Evolutionary conservation across 2,888 invertebrate species (phyloP).

Genomic region (Lamellibrachia satsuma): DNA sequence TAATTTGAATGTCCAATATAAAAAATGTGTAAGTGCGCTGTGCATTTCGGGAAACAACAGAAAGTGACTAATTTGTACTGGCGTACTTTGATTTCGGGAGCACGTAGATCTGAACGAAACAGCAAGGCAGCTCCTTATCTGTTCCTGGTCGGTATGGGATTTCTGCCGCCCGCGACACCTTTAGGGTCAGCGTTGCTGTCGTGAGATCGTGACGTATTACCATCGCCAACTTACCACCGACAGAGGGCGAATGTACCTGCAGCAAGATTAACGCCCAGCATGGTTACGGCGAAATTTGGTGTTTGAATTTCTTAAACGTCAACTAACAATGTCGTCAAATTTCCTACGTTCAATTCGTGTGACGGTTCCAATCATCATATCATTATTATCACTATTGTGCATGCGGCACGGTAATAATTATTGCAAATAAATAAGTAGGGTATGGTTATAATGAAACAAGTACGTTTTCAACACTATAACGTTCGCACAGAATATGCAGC

Average conservation of each 20-base stretch:
- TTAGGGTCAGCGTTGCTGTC: neutral
- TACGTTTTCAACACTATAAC: no score
- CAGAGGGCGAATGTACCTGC: neutral
- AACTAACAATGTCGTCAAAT: no score
- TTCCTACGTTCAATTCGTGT: no score
- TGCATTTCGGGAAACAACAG: neutral
- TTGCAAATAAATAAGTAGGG: no score
- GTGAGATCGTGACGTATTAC: neutral
- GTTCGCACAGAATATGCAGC: no score
- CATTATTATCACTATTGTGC: no score
- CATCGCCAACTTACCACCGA: neutral
- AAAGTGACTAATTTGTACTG: neutral
- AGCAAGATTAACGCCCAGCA: neutral
- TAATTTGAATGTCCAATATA: no score
- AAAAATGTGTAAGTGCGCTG: neutral
- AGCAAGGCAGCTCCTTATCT: neutral
- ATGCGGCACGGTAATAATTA: no score
- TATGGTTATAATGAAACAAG: no score
- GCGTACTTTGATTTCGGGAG: neutral
- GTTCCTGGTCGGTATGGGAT: neutral
- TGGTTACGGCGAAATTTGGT: no score
- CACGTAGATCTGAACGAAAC: neutral
- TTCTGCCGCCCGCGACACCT: neutral
- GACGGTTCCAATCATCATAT: no score
- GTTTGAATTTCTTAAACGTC: no score